Evolutionary conservation across 1,140 invertebrate genomes (phyloP).

Genomic region (Apis dorsata): DNA sequence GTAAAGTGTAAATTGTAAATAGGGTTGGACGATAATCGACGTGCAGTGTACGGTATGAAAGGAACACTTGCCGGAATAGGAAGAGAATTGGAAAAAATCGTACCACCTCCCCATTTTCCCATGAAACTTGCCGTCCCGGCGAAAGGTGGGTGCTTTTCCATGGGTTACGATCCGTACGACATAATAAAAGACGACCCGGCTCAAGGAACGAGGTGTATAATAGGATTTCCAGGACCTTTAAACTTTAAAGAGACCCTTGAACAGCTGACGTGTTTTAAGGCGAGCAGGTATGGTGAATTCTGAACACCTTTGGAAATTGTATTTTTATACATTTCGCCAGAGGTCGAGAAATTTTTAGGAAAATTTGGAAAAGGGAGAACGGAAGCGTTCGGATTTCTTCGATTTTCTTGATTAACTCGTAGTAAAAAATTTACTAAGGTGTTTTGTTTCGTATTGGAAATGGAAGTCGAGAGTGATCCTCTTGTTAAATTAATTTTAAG

Average conservation of each 20-base stretch:
- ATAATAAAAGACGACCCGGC: constrained; percentile 35
- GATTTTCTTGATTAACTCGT: too few relatives aligned
- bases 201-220: constrained; percentile 48
- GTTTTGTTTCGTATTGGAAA: too few relatives aligned
- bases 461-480: too few relatives aligned
- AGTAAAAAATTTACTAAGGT: too few relatives aligned
- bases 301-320: constrained; percentile 8
- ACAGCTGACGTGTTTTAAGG: constrained; percentile 64
- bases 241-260: constrained; percentile 69
- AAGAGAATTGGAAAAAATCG: neutral
- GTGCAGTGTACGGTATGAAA: neutral
- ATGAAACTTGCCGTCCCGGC: constrained; percentile 32
- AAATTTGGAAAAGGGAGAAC: too few relatives aligned
- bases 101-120: constrained; percentile 12
- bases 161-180: constrained; percentile 8
- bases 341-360: too few relatives aligned
- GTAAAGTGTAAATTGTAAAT: too few relatives aligned
- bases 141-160: constrained; percentile 31
- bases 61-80: constrained; percentile 8
- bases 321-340: neutral
- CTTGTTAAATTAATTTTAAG: too few relatives aligned
- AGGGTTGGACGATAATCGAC: neutral
- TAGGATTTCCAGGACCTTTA: constrained; percentile 66
- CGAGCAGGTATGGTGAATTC: constrained; percentile 45
- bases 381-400: too few relatives aligned